Percentiles rank a stretch among this genome's conserved stretches.
Evolutionary conservation across 2,888 invertebrate species (phyloP).

Genomic region (Plebejus anna): DNA sequence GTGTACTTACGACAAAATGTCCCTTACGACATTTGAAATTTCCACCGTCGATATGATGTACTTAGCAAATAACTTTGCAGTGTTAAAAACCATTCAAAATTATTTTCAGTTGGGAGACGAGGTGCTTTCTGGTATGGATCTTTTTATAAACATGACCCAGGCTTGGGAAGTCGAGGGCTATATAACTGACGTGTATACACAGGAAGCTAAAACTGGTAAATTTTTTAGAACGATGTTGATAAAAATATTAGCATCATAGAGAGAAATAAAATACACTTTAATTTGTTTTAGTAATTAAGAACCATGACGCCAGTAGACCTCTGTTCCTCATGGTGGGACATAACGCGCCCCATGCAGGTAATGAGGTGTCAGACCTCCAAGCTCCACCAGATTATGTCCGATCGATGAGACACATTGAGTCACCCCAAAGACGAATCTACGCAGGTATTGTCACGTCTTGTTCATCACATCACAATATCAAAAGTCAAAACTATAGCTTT

Average conservation of each 20-base stretch:
- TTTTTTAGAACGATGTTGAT: constrained; percentile 29
- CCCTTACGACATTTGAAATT: too few relatives aligned
- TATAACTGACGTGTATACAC: constrained; percentile 85
- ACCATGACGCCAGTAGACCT: constrained; percentile 80
- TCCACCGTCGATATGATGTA: not conserved
- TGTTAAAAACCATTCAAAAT: too few relatives aligned
- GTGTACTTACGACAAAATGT: too few relatives aligned
- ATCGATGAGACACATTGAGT: constrained; percentile 84
- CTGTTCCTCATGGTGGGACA: constrained; percentile 90
- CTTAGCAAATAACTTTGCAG: too few relatives aligned
- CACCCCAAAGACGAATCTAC: constrained; percentile 83
- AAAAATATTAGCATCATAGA: not conserved
- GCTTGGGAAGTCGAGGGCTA: constrained; percentile 82
- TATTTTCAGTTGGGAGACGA: constrained; percentile 50
- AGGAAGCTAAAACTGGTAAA: constrained; percentile 80
- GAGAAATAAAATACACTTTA: not conserved
- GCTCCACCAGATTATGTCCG: constrained; percentile 85
- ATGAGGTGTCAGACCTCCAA: constrained; percentile 84
- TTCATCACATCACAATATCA: not conserved
- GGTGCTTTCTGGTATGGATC: constrained; percentile 69
- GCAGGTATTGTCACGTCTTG: constrained; percentile 79
- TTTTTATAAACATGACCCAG: constrained; percentile 70
- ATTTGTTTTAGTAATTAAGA: constrained; percentile 70
- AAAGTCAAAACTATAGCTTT: not conserved
- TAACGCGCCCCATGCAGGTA: constrained; percentile 88